Base-by-base conservation (phyloP, 2,797 vertebrate genomes). In the Leptodactylus fallax region DNA sequence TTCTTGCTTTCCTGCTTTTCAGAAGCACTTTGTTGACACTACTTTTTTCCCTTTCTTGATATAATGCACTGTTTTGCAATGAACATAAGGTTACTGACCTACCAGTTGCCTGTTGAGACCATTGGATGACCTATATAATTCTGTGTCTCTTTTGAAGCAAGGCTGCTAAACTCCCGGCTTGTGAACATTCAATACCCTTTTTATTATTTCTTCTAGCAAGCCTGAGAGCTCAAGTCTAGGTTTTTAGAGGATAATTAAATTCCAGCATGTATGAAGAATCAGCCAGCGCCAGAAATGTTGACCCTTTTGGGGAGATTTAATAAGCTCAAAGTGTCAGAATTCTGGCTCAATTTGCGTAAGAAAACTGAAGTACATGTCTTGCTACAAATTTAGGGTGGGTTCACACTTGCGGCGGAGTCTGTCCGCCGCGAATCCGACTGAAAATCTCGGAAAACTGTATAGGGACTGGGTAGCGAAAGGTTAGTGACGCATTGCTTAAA, bases 41-140 rank as follows among this genome's bases (percentile, higher is more conserved):
- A 74, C 23, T 55, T 72, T 76, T 58, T 71, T 36, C 51, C 7
- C 51, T 11, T 53, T 9, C 13, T 63, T 55, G 45, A 53, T 78
- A 51, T 76, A 65, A 78, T 85, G 47, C 72, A 78, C 10, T 78
- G 23, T 78, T 78, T 65, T 65, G 72, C 69, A 23, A 84, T 74
- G 55, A 74, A 72, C 80, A 82, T 53, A 25, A 67, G 61, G 80
- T 82, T 51, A 67, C 61, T 82, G 61, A 82, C 80, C 80, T 65
- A 67, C 14, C 61, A 25, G 47, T 82, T 65, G 80, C 80, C 47
- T 69, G 51, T 83, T 72, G 65, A 36, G 51, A 72, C 51, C 65
- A 72, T 53, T 56, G 67, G 49, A 72, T 67, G 63, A 83, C 49
- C 65, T 55, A 45, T 72, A 58, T 53, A 55, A 72, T 72, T 25